Base-by-base conservation (phyloP, 2,113 vertebrate genomes). In the Herpetotheres cachinnans region DNA sequence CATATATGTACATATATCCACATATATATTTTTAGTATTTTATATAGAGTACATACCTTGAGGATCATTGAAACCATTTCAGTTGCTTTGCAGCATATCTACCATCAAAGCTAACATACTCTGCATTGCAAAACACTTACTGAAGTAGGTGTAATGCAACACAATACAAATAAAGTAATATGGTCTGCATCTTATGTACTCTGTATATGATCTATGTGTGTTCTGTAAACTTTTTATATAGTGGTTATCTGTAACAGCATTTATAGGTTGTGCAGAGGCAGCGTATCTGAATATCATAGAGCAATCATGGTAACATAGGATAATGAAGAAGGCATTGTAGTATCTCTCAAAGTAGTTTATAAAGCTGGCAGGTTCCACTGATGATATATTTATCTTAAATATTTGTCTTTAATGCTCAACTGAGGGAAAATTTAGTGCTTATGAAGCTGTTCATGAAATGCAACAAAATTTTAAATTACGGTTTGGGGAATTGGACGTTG, bases 11-110 rank as follows among this genome's bases (percentile, higher is more conserved):
- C 96, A 94, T 97, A 93, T 98, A 97, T 96, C 87, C 98, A 98
- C 97, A 97, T 97, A 98, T 96, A 97, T 98, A 96, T 96, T 94
- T 95, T 93, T 94, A 96, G 85, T 94, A 97, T 87, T 96, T 97
- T 97, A 95, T 98, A 97, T 98, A 98, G 98, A 98, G 98, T 98
- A 97, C 97, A 96, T 98, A 97, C 96, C 86, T 98, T 98, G 97
- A 98, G 96, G 97, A 98, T 98, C 97, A 98, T 96, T 58, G 90
- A 92, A 93, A 96, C 71, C 46, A 46, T 96, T 92, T 61, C 80
- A 95, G 71, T 95, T 91, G 77, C 91, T 97, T 95, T 93, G 79
- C 76, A 96, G 91, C 79, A 1, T 96, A 34, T 49, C 83, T 59
- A 8, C 19, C 78, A 63, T 82, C 79, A 93, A 90, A 97, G 73